Base-by-base conservation (phyloP, 1,140 invertebrate species). In the Gryon sp. region DNA sequence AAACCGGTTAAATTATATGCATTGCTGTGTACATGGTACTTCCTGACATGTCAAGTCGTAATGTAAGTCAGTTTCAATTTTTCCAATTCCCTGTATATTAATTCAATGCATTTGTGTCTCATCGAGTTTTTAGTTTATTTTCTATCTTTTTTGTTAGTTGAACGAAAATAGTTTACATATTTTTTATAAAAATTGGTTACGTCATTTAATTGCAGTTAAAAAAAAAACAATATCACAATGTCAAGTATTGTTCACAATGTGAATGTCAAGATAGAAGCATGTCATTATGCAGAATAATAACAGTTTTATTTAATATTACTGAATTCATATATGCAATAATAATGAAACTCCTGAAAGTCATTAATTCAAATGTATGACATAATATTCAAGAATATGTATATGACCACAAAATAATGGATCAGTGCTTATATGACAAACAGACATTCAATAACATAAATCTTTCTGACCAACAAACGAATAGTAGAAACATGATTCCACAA, bases 1-100 rank as follows among this genome's bases (percentile, higher is more conserved):
- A 18, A 68, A 68, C 62, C 62, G 62, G 63, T 57, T 68, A 57
- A 68, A 57, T 68, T 68, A 57, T 48, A 48, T 38, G 62, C 62
- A 68, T 57, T 16, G 50, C 15, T 32, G 22, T 57, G 40, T 48
- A 48, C 52, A 57, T 16, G 30, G 50, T 57, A 36, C 63, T 57
- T 57, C 52, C 63, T 57, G 41, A 68, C 52, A 68, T 68, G 43
- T 48, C 32, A 30, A 15, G 22, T 28, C 46, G 45, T 53, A 65
- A 65, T 53, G 48, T 46, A 66, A 57, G 22, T 57, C 18, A 36
- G 28, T 63, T 57, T 38, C 30, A 50, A 26, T 65, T 46, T 66
- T 45, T 55, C 22, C 16, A 6, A 43, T 46, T 59, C 28, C 18
- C 20, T 4, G 14, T 34, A 11, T 45, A 57, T 45, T 28, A 69